Percentiles rank a stretch among this genome's conserved stretches.
These are phyloP conservation scores for Lophura nycthemera DNA, from an alignment of 2,113 vertebrate species.

Conservation along the genomic window DNA sequence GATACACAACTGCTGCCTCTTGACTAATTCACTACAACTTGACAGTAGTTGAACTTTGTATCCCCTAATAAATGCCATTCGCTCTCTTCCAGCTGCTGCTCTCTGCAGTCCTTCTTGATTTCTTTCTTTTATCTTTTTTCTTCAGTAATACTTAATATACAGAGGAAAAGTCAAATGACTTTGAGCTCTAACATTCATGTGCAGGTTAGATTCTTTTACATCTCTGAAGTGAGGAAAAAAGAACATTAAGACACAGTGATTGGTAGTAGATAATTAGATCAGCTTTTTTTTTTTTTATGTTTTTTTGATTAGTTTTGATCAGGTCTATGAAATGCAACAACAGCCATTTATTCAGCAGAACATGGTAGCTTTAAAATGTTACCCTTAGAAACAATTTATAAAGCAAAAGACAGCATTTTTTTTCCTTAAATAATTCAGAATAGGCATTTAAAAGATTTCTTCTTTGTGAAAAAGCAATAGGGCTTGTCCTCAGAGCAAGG, in stretches of 20 bases:
- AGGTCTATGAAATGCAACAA: neutral
- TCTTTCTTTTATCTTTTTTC: neutral
- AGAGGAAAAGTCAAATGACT: neutral
- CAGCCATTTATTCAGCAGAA: neutral
- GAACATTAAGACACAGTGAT: neutral
- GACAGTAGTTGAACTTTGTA: neutral
- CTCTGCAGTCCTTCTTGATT: neutral
- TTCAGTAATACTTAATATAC: neutral
- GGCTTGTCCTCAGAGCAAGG: neutral
- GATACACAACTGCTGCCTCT: neutral
- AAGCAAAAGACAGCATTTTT: rapidly evolving
- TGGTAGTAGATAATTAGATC: too few species aligned
- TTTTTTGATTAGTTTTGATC: neutral
- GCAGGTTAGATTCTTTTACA: neutral
- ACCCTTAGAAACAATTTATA: neutral
- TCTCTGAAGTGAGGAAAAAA: neutral
- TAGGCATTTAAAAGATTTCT: neutral
- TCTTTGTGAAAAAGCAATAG: neutral
- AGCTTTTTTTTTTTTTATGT: too few species aligned
- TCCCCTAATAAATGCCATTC: neutral
- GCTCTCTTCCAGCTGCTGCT: neutral
- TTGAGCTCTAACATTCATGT: neutral
- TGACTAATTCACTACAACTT: neutral
- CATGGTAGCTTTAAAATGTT: neutral
- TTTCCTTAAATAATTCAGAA: neutral